Evolutionary conservation across 2,113 vertebrate species (phyloP).

Genomic region (Girardinichthys multiradiatus): DNA sequence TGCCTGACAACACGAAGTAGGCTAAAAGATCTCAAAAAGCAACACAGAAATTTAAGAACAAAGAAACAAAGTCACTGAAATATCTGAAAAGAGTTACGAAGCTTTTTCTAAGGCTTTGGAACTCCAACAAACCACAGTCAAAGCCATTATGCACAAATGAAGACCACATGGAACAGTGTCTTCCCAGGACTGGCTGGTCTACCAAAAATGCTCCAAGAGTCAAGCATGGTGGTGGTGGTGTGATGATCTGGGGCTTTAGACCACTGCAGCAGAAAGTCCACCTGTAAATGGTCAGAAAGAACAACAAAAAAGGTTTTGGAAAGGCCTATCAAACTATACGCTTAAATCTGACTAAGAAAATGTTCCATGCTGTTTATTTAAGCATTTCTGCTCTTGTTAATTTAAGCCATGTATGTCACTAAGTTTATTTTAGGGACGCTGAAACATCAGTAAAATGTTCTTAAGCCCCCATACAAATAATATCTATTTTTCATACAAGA

Average conservation of each 20-base stretch:
- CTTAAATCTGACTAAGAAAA: background rate
- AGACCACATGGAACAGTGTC: background rate
- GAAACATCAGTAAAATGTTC: no score
- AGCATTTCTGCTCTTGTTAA: background rate
- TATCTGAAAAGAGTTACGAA: background rate
- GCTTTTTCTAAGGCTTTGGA: no score
- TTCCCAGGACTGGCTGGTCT: background rate
- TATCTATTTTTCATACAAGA: no score
- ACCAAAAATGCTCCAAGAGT: background rate
- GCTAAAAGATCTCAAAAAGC: background rate
- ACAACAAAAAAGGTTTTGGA: background rate
- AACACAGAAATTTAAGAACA: background rate
- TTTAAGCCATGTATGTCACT: background rate
- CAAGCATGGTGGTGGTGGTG: background rate
- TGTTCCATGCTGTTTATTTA: slow-evolving; percentile 41
- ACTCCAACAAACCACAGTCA: no score
- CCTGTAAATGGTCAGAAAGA: background rate
- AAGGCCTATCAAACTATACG: background rate
- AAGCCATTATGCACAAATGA: no score
- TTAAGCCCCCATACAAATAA: no score
- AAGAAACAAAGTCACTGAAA: background rate
- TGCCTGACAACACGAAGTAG: background rate
- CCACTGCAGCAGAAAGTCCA: background rate
- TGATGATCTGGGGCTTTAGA: background rate
- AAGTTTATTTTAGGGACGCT: no score